Evolutionary conservation across 2,113 vertebrate genomes (phyloP).

Genomic region (Gracilinanus agilis): DNA sequence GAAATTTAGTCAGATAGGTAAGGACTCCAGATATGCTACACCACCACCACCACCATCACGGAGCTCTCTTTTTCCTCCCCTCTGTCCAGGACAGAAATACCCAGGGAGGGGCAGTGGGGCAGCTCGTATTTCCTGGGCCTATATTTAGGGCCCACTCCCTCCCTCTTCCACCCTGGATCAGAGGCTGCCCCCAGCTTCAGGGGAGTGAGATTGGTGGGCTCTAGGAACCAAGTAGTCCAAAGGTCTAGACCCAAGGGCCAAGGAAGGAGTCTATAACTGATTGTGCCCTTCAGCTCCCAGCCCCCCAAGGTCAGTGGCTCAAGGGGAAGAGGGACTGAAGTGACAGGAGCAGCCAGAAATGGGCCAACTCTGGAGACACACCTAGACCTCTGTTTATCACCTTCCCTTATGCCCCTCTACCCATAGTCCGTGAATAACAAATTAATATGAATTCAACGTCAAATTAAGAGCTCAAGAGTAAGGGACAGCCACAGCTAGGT

Average conservation of each 20-base stretch:
- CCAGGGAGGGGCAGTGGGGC: slow-evolving; percentile 18
- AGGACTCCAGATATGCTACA: neutral
- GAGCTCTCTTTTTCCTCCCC: neutral
- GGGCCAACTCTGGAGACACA: slow-evolving; percentile 3
- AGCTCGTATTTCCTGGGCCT: slow-evolving; percentile 56
- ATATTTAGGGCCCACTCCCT: slow-evolving; percentile 69
- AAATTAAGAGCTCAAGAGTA: neutral
- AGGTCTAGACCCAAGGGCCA: neutral
- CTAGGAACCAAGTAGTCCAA: slow-evolving; percentile 37
- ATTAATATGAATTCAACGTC: neutral
- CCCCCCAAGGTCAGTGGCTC: slow-evolving; percentile 65
- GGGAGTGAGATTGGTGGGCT: neutral
- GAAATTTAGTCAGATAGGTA: neutral
- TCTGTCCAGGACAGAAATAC: slow-evolving; percentile 39
- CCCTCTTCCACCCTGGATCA: neutral
- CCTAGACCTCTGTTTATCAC: neutral
- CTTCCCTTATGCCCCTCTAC: slow-evolving; percentile 10
- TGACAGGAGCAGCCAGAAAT: neutral
- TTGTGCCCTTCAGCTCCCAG: slow-evolving; percentile 64
- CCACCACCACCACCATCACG: slow-evolving; percentile 20
- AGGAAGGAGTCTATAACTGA: neutral
- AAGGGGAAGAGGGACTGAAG: slow-evolving; percentile 62
- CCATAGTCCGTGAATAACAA: slow-evolving; percentile 8
- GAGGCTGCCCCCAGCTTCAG: slow-evolving; percentile 39
- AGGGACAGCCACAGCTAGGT: neutral